A percentile compares a stretch with the other conserved stretches of the same genome.
These are phyloP conservation scores for Mythimna pallens DNA, from an alignment of 2,888 invertebrate genomes.

Conservation along the genomic window DNA sequence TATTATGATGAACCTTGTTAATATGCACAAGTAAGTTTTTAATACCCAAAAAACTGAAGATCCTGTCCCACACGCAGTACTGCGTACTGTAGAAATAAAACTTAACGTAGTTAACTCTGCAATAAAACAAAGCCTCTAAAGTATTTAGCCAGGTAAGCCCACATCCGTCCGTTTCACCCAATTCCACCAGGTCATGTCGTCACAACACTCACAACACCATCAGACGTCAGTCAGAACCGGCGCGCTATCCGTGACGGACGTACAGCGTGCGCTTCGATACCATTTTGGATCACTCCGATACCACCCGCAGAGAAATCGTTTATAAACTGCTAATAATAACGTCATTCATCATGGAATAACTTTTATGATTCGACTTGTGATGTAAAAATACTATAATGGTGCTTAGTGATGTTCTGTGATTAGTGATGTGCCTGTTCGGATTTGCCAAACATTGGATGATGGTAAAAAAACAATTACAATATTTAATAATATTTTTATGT, in stretches of 20 bases:
- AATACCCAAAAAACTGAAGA: neutral
- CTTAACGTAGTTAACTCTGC: neutral
- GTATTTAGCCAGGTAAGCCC: conserved; percentile 51
- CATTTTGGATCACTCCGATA: conserved; percentile 51
- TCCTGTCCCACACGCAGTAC: neutral
- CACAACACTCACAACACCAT: conserved; percentile 40
- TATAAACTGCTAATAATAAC: conserved; percentile 74
- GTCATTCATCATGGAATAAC: conserved; percentile 68
- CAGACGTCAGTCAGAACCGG: conserved; percentile 58
- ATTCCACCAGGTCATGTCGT: conserved; percentile 58
- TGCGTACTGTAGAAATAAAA: conserved; percentile 8
- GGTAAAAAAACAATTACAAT: conserved; percentile 42
- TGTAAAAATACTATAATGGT: conserved; percentile 54
- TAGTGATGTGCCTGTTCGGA: conserved; percentile 60
- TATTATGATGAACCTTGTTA: conserved; percentile 32
- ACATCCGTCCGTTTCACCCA: conserved; percentile 64
- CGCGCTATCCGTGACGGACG: conserved; percentile 65
- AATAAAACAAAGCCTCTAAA: conserved; percentile 23
- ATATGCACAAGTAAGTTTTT: conserved; percentile 6
- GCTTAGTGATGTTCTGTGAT: conserved; percentile 64
- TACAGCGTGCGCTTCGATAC: conserved; percentile 41
- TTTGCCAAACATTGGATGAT: conserved; percentile 46
- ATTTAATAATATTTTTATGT: conserved; percentile 22
- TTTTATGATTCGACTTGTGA: conserved; percentile 53
- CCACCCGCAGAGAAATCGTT: conserved; percentile 78